Base-by-base conservation (phyloP, 1,140 invertebrate genomes). In the Papilio xuthus region DNA sequence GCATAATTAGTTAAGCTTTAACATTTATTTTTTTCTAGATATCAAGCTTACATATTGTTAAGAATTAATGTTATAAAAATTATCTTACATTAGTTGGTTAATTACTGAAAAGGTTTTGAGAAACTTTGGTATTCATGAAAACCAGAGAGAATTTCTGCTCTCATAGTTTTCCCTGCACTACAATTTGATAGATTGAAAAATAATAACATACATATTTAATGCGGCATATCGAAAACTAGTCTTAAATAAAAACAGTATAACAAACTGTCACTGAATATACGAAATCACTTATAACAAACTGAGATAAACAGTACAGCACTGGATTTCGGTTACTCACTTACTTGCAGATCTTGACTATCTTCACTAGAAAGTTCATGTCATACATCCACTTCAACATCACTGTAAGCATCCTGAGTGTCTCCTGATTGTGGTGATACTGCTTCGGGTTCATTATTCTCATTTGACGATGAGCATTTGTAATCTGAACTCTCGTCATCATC, bases 341-440 rank as follows among this genome's bases (percentile, higher is more conserved):
- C 56, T 32, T 20, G 74, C 74, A 76, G 32, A 41, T 42, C 28
- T 15, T 0, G 32, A 37, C 26, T 37, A 60, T 23, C 53, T 53
- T 60, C 74, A 75, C 44, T 75, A 69, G 83, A 81, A 28, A 88
- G 83, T 78, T 84, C 82, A 79, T 92, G 93, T 94, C 92, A 94
- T 93, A 93, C 89, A 84, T 94, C 94, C 12, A 94, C 85, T 82
- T 94, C 94, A 41, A 93, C 86, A 79, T 94, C 93, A 74, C 94
- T 94, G 74, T 81, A 88, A 10, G 81, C 80, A 20, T 94, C 93
- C 4, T 89, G 88, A 37, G 86, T 87, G 26, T 80, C 85, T 23
- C 78, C 77, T 0, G 88, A 91, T n/a, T 82, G 83, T 2, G 90
- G 87, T 9, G 92, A 92, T 7, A 76, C 79, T 12, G 79, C 79